Evolutionary conservation across 1,140 invertebrate species (phyloP).

Genomic region (Apis florea): DNA sequence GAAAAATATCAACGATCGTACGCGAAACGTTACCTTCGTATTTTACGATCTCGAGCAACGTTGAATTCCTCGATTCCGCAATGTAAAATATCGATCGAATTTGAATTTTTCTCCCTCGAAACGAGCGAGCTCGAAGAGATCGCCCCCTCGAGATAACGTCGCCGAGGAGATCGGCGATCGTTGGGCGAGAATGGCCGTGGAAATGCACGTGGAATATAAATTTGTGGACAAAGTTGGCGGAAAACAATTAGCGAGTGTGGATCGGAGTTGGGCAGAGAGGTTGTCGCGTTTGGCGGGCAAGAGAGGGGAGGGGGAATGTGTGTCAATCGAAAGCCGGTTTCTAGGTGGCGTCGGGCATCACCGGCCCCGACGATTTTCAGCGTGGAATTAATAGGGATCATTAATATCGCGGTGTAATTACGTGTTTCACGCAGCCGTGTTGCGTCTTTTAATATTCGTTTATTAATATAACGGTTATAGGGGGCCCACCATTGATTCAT

Average conservation of each 20-base stretch:
- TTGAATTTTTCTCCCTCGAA: too few relatives aligned
- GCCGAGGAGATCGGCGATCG: neutral
- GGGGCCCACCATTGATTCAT: slow-evolving; percentile 15
- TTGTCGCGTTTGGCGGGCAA: neutral
- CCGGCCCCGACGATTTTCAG: slow-evolving; percentile 31
- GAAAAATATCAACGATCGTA: too few relatives aligned
- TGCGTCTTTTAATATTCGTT: slow-evolving; percentile 19
- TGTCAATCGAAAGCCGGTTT: slow-evolving; percentile 63
- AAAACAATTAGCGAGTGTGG: slow-evolving; percentile 39
- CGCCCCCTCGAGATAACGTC: neutral
- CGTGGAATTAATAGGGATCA: slow-evolving; percentile 38
- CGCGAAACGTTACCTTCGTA: too few relatives aligned
- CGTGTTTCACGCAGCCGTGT: slow-evolving; percentile 2
- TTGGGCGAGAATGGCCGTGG: neutral
- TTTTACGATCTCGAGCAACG: too few relatives aligned
- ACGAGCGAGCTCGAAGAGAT: too few relatives aligned
- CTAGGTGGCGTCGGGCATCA: slow-evolving; percentile 50
- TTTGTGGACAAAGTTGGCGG: neutral
- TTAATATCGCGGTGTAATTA: slow-evolving; percentile 45
- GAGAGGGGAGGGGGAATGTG: slow-evolving; percentile 37
- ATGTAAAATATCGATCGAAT: too few relatives aligned
- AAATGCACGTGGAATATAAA: neutral
- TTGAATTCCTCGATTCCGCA: too few relatives aligned
- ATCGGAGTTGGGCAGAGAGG: neutral
- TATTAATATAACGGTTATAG: slow-evolving; percentile 42